Percentiles rank a stretch among this genome's conserved stretches.
phyloP scores from a whole-genome alignment of 1,140 invertebrate species.

The Zophobas atratus region DNA sequence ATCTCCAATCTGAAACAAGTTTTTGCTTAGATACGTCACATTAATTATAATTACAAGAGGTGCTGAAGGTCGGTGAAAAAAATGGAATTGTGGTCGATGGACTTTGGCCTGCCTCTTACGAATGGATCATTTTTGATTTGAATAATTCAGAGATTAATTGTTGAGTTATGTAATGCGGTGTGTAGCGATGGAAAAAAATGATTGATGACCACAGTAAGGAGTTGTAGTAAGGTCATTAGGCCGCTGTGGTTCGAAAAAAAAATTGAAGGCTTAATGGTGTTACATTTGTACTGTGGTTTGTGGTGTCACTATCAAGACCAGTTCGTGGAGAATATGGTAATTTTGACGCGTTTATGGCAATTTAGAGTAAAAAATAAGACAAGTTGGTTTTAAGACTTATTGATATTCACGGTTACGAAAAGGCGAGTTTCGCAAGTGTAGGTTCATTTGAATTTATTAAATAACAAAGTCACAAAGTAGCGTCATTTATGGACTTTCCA shows the following conservation, averaged over 20 bases:
- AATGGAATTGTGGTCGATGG: constrained; percentile 4
- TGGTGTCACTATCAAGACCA: too few species aligned
- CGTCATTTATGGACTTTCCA: too few species aligned
- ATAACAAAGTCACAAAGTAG: too few species aligned
- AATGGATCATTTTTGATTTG: constrained; percentile 25
- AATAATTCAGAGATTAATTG: constrained; percentile 17
- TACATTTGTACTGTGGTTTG: too few species aligned
- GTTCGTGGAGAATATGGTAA: too few species aligned
- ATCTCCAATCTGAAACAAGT: constrained; percentile 1
- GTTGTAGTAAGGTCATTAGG: not conserved
- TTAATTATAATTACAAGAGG: not conserved
- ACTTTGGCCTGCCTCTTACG: constrained; percentile 21
- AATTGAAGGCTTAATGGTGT: too few species aligned
- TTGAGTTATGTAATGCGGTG: constrained; percentile 7
- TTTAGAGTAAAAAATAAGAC: too few species aligned
- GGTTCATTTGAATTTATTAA: not conserved
- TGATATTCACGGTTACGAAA: too few species aligned
- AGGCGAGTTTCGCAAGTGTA: not conserved
- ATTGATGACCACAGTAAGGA: not conserved
- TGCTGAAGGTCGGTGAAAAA: constrained; percentile 9
- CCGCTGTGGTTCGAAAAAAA: not conserved
- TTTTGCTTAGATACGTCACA: not conserved
- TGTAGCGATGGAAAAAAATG: not conserved
- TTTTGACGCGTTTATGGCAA: too few species aligned
- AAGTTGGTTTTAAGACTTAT: too few species aligned